Evolutionary conservation across 2,113 vertebrate species (phyloP).

Genomic region (Pseudonaja textilis): DNA sequence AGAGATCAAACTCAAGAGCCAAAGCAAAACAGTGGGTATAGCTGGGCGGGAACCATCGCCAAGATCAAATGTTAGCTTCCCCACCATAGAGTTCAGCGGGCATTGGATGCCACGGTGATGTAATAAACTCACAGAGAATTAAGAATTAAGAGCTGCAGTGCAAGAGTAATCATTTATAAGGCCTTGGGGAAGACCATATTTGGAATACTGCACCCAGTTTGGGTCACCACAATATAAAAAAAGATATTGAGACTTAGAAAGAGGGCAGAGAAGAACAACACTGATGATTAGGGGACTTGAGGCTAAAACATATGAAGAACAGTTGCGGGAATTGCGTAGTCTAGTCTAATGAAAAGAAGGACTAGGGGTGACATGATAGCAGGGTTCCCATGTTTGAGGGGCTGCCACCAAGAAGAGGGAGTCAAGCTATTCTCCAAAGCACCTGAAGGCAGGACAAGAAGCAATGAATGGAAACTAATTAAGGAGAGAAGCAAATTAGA

Average conservation of each 20-base stretch:
- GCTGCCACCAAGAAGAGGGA: not conserved
- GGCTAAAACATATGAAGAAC: not conserved
- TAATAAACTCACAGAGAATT: not conserved
- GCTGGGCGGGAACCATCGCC: not conserved
- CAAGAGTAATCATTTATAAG: not conserved
- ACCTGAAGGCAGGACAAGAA: not conserved
- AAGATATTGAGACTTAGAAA: not conserved
- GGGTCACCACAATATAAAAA: not conserved
- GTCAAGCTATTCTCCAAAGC: not conserved
- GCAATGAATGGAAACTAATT: too few relatives aligned
- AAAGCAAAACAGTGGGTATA: not conserved
- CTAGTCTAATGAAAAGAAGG: not conserved
- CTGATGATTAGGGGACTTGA: not conserved
- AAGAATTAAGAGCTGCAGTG: not conserved
- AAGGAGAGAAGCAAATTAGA: too few relatives aligned
- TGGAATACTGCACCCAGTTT: not conserved
- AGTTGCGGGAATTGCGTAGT: not conserved
- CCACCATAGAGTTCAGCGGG: not conserved
- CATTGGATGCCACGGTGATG: not conserved
- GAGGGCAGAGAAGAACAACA: not conserved
- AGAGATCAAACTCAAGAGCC: not conserved
- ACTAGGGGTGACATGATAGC: not conserved
- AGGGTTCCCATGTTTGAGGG: not conserved
- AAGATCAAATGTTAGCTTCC: not conserved
- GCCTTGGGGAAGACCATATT: not conserved